Evolutionary conservation across 1,140 invertebrate species (phyloP).

Genomic region (Calosoma granatense): DNA sequence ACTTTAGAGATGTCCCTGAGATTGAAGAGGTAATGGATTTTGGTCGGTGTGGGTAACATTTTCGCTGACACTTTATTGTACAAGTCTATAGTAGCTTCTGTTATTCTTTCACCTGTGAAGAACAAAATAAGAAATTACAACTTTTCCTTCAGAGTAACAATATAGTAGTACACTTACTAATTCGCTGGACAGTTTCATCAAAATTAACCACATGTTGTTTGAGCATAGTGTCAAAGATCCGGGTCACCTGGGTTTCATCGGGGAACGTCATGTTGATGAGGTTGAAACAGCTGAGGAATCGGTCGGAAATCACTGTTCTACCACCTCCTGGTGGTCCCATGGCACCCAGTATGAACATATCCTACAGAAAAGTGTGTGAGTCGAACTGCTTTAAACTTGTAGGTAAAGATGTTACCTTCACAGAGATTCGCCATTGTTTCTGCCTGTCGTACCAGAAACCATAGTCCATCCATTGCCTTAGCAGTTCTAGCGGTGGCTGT

Average conservation of each 20-base stretch:
- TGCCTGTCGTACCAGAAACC: slow-evolving; percentile 73
- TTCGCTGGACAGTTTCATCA: slow-evolving; percentile 62
- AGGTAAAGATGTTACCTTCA: no score
- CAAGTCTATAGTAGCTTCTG: slow-evolving; percentile 59
- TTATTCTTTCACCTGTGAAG: slow-evolving; percentile 42
- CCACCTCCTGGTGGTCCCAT: slow-evolving; percentile 77
- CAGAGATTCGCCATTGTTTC: slow-evolving; percentile 62
- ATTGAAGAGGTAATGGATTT: slow-evolving; percentile 85
- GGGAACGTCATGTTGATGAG: slow-evolving; percentile 76
- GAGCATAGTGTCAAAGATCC: slow-evolving; percentile 76
- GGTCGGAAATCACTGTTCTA: slow-evolving; percentile 59
- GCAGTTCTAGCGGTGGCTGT: slow-evolving; percentile 73
- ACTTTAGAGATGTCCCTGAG: slow-evolving; percentile 75
- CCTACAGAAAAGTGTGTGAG: slow-evolving; percentile 36
- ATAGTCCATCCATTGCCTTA: slow-evolving; percentile 78
- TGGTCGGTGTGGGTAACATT: slow-evolving; percentile 74
- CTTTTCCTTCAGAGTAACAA: slow-evolving; percentile 31
- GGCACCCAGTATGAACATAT: slow-evolving; percentile 63
- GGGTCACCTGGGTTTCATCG: slow-evolving; percentile 58
- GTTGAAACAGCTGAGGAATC: slow-evolving; percentile 68
- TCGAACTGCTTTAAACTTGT: neutral
- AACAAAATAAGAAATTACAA: no score
- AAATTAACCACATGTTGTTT: slow-evolving; percentile 66
- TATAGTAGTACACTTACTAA: slow-evolving; percentile 38
- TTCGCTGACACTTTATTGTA: slow-evolving; percentile 58